These are phyloP conservation scores for Eueides isabella DNA, from an alignment of 1,140 invertebrate genomes.

Conservation along the genomic window DNA sequence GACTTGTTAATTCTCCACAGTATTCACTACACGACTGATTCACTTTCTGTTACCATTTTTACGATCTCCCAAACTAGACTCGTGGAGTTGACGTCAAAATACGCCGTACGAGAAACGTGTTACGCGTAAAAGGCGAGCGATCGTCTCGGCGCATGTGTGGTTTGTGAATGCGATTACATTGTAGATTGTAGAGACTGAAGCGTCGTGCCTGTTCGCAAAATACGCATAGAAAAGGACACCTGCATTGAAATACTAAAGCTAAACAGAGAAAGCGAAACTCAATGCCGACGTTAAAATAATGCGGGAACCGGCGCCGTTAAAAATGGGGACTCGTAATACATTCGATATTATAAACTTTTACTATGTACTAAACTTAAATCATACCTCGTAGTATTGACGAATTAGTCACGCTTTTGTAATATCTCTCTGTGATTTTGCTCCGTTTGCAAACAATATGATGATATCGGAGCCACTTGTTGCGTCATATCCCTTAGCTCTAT, in stretches of 20 bases:
- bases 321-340: conserved; percentile 4
- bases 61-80: conserved; percentile 64
- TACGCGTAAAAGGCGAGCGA: conserved; percentile 48
- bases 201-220: not conserved
- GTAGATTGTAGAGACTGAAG: conserved; percentile 3
- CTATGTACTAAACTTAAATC: not conserved
- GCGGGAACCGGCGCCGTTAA: conserved; percentile 14
- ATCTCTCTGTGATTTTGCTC: not conserved
- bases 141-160: conserved; percentile 64
- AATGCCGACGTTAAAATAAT: not conserved
- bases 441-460: conserved; percentile 15
- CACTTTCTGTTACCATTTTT: conserved; percentile 75
- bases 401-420: not conserved
- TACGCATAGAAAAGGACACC: conserved; percentile 25
- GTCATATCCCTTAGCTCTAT: conserved; percentile 8
- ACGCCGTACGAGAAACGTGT: conserved; percentile 37
- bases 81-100: conserved; percentile 58
- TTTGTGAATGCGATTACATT: conserved; percentile 36
- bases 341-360: not conserved
- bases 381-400: not conserved
- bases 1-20: conserved; percentile 26
- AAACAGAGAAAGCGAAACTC: conserved; percentile 9
- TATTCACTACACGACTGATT: conserved; percentile 58
- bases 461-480: conserved; percentile 23
- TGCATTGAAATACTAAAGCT: not conserved